Evolutionary conservation across 1,140 invertebrate species (phyloP), one percentile per base, ranked within the genome.

Genomic region (Ectropis grisescens): DNA sequence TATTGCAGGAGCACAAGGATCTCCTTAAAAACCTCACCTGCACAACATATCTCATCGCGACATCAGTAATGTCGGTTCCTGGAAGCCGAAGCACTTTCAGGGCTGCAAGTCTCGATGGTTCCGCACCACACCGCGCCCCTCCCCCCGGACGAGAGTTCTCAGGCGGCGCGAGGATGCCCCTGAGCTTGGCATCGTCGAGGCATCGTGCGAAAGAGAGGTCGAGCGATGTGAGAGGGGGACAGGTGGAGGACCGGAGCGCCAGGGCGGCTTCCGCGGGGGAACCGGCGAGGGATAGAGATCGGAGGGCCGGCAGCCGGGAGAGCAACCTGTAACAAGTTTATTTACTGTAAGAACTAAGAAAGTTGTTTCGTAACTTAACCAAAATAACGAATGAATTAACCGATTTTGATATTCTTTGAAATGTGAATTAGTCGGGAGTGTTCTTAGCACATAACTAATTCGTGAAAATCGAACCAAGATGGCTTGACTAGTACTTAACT

Each of bases 21-120:
- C n/a, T n/a, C n/a, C n/a, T n/a, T n/a, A n/a, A n/a, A n/a, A n/a
- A n/a, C n/a, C n/a, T n/a, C n/a, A 76, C 75, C 68, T 80, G 75
- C 7, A 80, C 71, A 7, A 80, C 68, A 29, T 70, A 82, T 48
- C 92, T 85, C 50, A 97, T 84, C 0, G 94, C 90, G 10, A 94
- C 89, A 62, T 98, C 95, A 0, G 93, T 93, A 23, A 98, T 89
- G 47, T 96, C 93, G 2, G 93, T 95, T 13, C 95, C 95, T 19
- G 92, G 90, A 1, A 97, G 72, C 22, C 87, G 86, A 9, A 98
- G 79, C 28, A 86, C 87, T 33, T 88, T 88, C 8, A 97, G 79
- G 41, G 92, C 88, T 4, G 91, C 86, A 1, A 98, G 85, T 0
- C 95, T 86, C 0, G 91, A 93, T 27, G 93, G 91, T 28, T 93